Conservation (phyloP, 2,113 vertebrate genomes). For the Albula goreensis region DNA sequence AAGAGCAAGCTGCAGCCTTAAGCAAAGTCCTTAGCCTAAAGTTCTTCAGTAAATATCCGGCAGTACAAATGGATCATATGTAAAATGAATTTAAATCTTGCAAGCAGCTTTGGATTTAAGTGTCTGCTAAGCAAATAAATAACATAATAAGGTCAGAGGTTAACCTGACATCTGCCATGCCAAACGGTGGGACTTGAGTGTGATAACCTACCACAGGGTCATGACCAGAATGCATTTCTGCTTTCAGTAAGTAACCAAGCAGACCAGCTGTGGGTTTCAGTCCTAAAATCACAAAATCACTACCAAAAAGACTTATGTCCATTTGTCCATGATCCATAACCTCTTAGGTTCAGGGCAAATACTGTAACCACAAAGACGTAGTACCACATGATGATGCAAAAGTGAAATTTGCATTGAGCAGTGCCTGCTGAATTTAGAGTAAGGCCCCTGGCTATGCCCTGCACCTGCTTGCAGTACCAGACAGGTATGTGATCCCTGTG, state of each 20-base stretch:
- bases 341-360: background rate
- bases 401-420: background rate
- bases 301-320: background rate
- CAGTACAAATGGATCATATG: background rate
- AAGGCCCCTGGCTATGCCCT: background rate
- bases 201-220: background rate
- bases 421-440: background rate
- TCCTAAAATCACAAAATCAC: background rate
- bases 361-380: background rate
- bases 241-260: background rate
- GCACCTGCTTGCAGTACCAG: background rate
- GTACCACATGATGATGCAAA: background rate
- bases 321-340: background rate
- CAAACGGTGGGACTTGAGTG: background rate
- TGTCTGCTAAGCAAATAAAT: background rate
- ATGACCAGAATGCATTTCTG: background rate
- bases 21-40: background rate
- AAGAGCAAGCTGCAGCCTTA: background rate
- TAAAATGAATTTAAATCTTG: background rate
- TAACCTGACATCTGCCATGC: background rate
- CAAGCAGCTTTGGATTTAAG: background rate
- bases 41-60: background rate
- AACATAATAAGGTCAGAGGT: background rate
- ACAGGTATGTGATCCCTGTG: background rate
- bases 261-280: background rate